A percentile compares a stretch with the other conserved stretches of the same genome.
Conservation (phyloP, 2,888 invertebrate species). For the Epicampocera succincta region DNA sequence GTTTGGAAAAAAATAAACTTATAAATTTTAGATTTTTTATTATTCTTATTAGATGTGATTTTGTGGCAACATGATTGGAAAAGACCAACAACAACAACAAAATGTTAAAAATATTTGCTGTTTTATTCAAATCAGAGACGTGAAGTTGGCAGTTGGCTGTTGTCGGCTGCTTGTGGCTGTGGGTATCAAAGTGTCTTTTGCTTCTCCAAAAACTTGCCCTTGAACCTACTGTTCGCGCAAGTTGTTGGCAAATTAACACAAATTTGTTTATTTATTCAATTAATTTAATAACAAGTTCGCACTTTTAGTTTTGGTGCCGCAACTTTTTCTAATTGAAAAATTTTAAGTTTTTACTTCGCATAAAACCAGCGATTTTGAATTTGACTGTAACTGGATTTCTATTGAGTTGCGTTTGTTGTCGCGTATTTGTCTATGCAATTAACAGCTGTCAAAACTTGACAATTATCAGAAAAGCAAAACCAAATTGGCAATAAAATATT, state of each 20-base stretch:
- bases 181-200: neutral
- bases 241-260: constrained; percentile 65
- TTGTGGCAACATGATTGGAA: too few relatives aligned
- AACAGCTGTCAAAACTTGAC: constrained; percentile 65
- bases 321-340: constrained; percentile 12
- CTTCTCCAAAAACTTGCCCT: constrained; percentile 30
- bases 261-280: constrained; percentile 66
- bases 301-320: neutral
- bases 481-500: constrained; percentile 18
- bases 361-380: neutral
- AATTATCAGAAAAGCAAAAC: constrained; percentile 43
- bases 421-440: constrained; percentile 43
- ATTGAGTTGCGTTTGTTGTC: neutral
- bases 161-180: neutral
- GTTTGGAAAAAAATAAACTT: too few relatives aligned
- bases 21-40: too few relatives aligned
- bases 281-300: constrained; percentile 49
- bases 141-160: constrained; percentile 4
- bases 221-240: constrained; percentile 59
- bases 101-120: neutral
- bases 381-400: constrained; percentile 9
- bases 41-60: too few relatives aligned
- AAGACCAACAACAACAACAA: neutral
- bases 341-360: constrained; percentile 18
- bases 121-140: neutral